phyloP scores from a whole-genome alignment of 2,888 invertebrate genomes.

The Meiosimyza decipiens region DNA sequence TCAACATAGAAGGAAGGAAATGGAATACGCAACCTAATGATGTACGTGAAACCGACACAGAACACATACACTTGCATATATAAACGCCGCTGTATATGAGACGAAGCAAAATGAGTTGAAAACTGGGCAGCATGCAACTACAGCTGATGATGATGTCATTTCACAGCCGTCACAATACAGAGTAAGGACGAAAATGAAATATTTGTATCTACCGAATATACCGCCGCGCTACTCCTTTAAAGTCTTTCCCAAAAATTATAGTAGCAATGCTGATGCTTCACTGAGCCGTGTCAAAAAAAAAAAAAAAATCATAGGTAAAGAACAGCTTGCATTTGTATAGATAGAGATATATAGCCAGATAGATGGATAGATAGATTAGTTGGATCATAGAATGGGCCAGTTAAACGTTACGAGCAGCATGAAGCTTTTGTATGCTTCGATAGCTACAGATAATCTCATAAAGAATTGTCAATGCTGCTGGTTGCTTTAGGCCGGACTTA shows the following conservation, averaged over 20 bases:
- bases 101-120: not conserved
- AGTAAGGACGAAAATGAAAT: conserved; percentile 18
- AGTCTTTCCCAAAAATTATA: not conserved
- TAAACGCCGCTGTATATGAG: not conserved
- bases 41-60: conserved; percentile 1
- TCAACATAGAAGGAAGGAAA: not conserved
- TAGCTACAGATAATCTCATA: conserved; percentile 29
- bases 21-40: conserved; percentile 29
- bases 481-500: not conserved
- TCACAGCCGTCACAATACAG: conserved; percentile 18
- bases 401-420: conserved; percentile 2
- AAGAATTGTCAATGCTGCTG: conserved; percentile 30
- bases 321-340: too few relatives aligned
- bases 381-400: conserved; percentile 3
- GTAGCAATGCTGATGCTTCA: not conserved
- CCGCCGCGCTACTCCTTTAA: not conserved
- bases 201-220: not conserved
- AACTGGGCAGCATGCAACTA: conserved; percentile 5
- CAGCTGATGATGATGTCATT: conserved; percentile 27
- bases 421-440: conserved; percentile 24
- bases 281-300: too few relatives aligned
- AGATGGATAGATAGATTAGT: conserved; percentile 6
- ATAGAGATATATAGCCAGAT: not conserved
- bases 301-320: too few relatives aligned
- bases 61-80: too few relatives aligned